Evolutionary conservation across 2,888 invertebrate species (phyloP), one percentile per base, ranked within the genome.

Genomic region (Capitulum mitella): DNA sequence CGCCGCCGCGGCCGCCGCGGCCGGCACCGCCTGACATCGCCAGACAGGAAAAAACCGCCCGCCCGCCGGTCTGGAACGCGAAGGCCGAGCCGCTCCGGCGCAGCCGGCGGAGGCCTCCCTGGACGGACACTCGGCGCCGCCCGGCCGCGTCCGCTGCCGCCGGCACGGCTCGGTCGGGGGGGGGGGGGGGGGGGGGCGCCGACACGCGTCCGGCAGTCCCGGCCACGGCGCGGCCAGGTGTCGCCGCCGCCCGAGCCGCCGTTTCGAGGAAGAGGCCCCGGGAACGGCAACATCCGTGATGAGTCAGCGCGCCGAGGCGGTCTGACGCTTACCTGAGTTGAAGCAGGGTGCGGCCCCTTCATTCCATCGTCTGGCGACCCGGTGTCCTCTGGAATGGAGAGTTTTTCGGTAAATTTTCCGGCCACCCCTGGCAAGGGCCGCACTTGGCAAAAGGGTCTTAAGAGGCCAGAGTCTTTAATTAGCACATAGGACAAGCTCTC

Each of bases 341-440:
- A 58, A 29, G 58, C 58, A 58, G 58, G 58, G n/a, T 58, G 58
- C 58, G 58, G 58, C n/a, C 58, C 58, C 58, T 58, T 58, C 58
- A 58, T 58, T 58, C 58, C 58, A 58, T 58, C 58, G 58, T 58
- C 58, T 58, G 58, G n/a, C 58, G 58, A 58, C 58, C 58, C 58
- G 58, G 58, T 58, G 58, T 58, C 58, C 58, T 58, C 58, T 58
- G 58, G 29, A 58, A 58, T 29, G 58, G 54, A 58, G n/a, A n/a
- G n/a, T n/a, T n/a, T n/a, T n/a, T n/a, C n/a, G n/a, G n/a, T n/a
- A n/a, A n/a, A n/a, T n/a, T n/a, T n/a, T n/a, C n/a, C n/a, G n/a
- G n/a, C n/a, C n/a, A n/a, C n/a, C n/a, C n/a, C n/a, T n/a, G n/a
- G n/a, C n/a, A n/a, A n/a, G n/a, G n/a, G n/a, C n/a, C n/a, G n/a